Percentiles rank a stretch among this genome's conserved stretches.
These are phyloP conservation scores for Pseudeuparius sepicola DNA, from an alignment of 2,888 invertebrate species.

Conservation along the genomic window DNA sequence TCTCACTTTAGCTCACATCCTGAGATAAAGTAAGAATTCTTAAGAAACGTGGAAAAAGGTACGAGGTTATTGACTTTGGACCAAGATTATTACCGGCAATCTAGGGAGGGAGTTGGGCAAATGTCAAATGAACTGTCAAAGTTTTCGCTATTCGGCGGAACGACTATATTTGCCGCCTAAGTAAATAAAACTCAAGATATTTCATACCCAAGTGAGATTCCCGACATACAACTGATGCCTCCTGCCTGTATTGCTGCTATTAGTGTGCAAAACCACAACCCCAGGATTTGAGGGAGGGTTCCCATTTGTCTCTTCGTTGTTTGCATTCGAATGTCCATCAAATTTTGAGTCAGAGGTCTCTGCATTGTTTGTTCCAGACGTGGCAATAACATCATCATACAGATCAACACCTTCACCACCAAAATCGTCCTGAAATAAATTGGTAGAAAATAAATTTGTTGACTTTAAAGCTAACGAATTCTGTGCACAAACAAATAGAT, in stretches of 20 bases:
- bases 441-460: too few species aligned
- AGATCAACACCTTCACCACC: slow-evolving; percentile 84
- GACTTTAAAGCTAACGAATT: too few species aligned
- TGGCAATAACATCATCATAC: slow-evolving; percentile 90
- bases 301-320: slow-evolving; percentile 54
- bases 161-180: background rate
- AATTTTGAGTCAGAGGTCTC: slow-evolving; percentile 44
- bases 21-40: too few species aligned
- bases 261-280: slow-evolving; percentile 52
- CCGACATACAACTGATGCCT: slow-evolving; percentile 93
- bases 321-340: slow-evolving; percentile 14
- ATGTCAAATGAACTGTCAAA: too few species aligned
- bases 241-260: slow-evolving; percentile 59
- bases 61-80: too few species aligned
- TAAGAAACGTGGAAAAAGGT: too few species aligned
- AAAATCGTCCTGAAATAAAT: slow-evolving; percentile 65
- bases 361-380: slow-evolving; percentile 53
- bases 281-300: slow-evolving; percentile 34
- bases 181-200: background rate
- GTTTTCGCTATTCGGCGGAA: too few species aligned
- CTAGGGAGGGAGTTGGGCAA: too few species aligned
- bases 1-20: too few species aligned
- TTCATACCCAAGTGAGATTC: slow-evolving; percentile 92
- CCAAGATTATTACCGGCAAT: too few species aligned
- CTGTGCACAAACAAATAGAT: too few species aligned